Evolutionary conservation across 2,888 invertebrate genomes (phyloP), one percentile per base, ranked within the genome.

Genomic region (Lithophane ornitopus): DNA sequence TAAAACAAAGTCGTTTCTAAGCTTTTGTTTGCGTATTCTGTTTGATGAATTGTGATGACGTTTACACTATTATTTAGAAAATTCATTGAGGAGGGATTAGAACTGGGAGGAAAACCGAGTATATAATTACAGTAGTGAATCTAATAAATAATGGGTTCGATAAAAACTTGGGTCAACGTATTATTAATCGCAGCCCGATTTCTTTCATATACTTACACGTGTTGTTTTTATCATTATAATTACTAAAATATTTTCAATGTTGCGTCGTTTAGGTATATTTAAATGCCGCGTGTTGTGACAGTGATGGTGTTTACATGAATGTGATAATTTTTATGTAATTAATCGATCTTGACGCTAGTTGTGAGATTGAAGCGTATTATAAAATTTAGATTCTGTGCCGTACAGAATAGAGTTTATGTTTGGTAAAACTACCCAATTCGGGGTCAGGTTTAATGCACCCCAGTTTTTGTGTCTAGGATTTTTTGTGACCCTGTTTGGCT

Each of bases 401-500:
- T 41, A 0, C 1, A 0, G 0, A 39, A 61, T 82, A 82, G 61
- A 52, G 82, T 66, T 81, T 19, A 44, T 44, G 34, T 58, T 49
- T 26, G 14, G 12, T n/a, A 3, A 34, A 61, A 41, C 52, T 52
- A 28, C 6, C 41, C 2, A 39, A n/a, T 54, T 41, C 19, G 26
- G 49, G 14, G 9, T 14, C 19, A 28, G 62, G 19, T 80, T 74
- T 22, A 22, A 41, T 63, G 26, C 11, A 66, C 74, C 68, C 65
- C 26, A 11, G 22, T 77, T 81, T 77, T 70, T 71, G 28, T 56
- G 65, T 39, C 39, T 66, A 78, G 28, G 16, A 66, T 70, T 78
- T 82, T 81, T 82, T 81, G 82, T 73, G 73, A 26, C 28, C 14
- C 22, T 59, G 54, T 56, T 59, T 26, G 4, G 56, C 34, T 52